A percentile compares a stretch with the other conserved stretches of the same genome.
Evolutionary conservation across 2,797 vertebrate species (phyloP).

Genomic region (Poecile montanus): DNA sequence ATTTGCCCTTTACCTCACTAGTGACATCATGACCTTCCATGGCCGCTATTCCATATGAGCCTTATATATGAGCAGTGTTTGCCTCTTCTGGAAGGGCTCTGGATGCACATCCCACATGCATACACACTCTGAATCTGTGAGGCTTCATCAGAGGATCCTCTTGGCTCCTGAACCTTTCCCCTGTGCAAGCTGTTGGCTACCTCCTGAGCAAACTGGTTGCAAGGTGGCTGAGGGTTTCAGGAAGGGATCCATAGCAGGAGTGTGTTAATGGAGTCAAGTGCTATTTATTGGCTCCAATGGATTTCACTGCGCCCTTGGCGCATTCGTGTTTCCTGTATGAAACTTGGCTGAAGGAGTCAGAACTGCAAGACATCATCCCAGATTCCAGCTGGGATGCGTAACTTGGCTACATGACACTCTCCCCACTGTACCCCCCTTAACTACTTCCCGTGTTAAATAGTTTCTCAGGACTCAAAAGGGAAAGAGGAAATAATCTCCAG

Average conservation of each 20-base stretch:
- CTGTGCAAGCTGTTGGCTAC: not conserved
- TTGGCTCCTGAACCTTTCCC: not conserved
- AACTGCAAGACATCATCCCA: conserved; percentile 41
- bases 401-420: conserved; percentile 43
- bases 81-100: not conserved
- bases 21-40: not conserved
- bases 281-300: conserved; percentile 5
- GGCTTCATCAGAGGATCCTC: not conserved
- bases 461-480: conserved; percentile 50
- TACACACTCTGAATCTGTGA: not conserved
- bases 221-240: not conserved
- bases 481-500: conserved; percentile 23
- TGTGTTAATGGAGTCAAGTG: conserved; percentile 8
- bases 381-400: conserved; percentile 64
- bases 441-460: conserved; percentile 44
- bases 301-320: not conserved
- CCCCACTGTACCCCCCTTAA: not conserved
- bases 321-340: not conserved
- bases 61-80: not conserved
- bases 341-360: conserved; percentile 30
- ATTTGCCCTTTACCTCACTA: not conserved
- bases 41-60: not conserved
- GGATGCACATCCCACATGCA: not conserved
- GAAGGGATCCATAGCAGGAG: not conserved
- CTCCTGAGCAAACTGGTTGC: not conserved